Evolutionary conservation across 2,797 vertebrate genomes (phyloP).

Genomic region (Girardinus metallicus): DNA sequence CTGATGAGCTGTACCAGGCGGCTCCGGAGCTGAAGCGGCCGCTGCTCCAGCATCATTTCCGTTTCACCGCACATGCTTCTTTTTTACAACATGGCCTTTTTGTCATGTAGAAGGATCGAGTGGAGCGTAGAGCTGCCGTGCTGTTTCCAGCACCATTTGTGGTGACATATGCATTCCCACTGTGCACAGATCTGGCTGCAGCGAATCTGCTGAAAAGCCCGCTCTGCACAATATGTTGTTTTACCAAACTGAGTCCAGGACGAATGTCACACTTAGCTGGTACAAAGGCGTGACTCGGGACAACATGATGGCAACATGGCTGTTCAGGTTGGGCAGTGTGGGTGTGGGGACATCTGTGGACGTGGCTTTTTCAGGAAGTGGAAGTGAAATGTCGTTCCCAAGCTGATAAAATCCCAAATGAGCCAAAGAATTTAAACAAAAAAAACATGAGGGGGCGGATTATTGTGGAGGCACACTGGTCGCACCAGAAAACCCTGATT

Average conservation of each 20-base stretch:
- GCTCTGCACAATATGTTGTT: conserved; percentile 48
- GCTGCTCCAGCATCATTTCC: conserved; percentile 39
- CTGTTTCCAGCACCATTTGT: conserved; percentile 43
- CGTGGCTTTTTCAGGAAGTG: conserved; percentile 19
- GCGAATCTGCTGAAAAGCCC: conserved; percentile 42
- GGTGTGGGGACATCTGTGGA: conserved; percentile 27
- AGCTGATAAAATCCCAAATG: not conserved
- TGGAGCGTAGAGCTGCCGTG: conserved; percentile 4
- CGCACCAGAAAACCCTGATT: not conserved
- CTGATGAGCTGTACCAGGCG: conserved; percentile 63
- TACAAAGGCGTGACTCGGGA: conserved; percentile 15
- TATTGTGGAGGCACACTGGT: conserved; percentile 9
- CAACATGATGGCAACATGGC: conserved; percentile 19
- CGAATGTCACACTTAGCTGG: conserved; percentile 2
- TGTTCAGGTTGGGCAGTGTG: not conserved
- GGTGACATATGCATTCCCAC: conserved; percentile 44
- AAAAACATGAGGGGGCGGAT: not conserved
- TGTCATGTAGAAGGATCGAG: conserved; percentile 11
- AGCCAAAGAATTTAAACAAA: not conserved
- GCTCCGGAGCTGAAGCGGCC: conserved; percentile 31
- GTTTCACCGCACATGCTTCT: conserved; percentile 20
- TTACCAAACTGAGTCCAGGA: conserved; percentile 30
- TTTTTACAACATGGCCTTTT: conserved; percentile 25
- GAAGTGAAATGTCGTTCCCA: not conserved
- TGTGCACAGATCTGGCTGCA: conserved; percentile 40